A percentile compares a stretch with the other conserved stretches of the same genome.
These are phyloP conservation scores for Scolanthus callimorphus DNA, from an alignment of 92 coral and sea anemone species.

Conservation along the genomic window DNA sequence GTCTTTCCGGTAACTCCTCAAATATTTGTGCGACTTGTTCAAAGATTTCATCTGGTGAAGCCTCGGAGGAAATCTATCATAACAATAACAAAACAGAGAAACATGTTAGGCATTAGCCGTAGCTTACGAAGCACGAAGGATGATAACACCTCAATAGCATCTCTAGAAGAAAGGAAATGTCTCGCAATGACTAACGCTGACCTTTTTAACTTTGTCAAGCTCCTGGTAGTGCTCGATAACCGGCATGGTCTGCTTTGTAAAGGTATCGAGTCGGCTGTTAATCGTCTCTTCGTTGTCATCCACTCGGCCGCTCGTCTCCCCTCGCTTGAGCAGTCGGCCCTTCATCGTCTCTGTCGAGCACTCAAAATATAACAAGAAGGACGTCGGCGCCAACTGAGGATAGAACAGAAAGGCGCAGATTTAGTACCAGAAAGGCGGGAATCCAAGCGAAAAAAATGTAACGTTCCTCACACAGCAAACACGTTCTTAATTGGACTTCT, in stretches of 20 bases:
- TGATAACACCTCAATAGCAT: too few species aligned
- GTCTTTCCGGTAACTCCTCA: constrained; percentile 67
- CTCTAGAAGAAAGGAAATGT: neutral
- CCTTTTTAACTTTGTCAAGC: constrained; percentile 83
- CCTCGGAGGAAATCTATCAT: constrained; percentile 77
- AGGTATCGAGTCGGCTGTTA: constrained; percentile 67
- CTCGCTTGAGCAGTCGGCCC: constrained; percentile 63
- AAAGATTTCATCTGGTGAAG: constrained; percentile 68
- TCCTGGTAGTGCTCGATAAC: constrained; percentile 77
- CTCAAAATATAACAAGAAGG: constrained; percentile 83
- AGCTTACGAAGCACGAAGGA: too few species aligned
- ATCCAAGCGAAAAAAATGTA: too few species aligned
- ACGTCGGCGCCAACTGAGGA: constrained; percentile 78
- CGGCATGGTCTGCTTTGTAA: constrained; percentile 76
- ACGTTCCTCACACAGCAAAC: too few species aligned
- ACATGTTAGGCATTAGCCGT: too few species aligned
- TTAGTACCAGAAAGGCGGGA: too few species aligned
- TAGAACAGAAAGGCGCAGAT: neutral
- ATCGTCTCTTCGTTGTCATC: constrained; percentile 94
- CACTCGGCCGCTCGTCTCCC: constrained; percentile 86
- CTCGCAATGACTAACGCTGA: neutral
- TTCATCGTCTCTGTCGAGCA: constrained; percentile 86
- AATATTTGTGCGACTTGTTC: constrained; percentile 66
- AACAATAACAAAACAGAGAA: too few species aligned
- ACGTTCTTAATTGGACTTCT: too few species aligned